Conservation (phyloP, 2,888 invertebrate species). For the Callyntrura guangdongensis region DNA sequence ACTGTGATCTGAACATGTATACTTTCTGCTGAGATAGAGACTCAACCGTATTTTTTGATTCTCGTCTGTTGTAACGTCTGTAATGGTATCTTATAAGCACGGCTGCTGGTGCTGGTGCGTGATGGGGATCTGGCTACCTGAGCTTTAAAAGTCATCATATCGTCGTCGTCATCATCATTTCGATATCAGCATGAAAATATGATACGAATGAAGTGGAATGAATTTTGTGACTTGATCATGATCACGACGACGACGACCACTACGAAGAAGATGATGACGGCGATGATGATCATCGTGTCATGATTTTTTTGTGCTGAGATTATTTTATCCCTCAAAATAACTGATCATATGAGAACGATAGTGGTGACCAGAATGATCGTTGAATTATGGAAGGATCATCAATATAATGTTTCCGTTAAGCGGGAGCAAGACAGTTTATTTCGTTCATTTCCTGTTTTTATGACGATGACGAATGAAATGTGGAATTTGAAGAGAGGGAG, state of each 20-base stretch:
- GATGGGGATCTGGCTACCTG: conserved; percentile 50
- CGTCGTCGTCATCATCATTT: conserved; percentile 35
- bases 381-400: conserved; percentile 47
- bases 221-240: conserved; percentile 62
- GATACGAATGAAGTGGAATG: neutral
- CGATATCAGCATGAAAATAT: conserved; percentile 31
- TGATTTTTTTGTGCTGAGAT: conserved; percentile 50
- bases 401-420: conserved; percentile 60
- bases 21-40: conserved; percentile 32
- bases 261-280: no score
- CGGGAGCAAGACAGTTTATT: conserved; percentile 43
- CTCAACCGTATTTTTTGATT: conserved; percentile 55
- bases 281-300: no score
- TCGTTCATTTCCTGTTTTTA: conserved; percentile 43
- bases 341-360: no score
- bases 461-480: conserved; percentile 59
- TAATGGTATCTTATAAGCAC: no score
- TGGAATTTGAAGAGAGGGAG: neutral
- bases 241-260: no score
- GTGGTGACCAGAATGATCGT: conserved; percentile 39
- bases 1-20: conserved; percentile 73
- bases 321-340: conserved; percentile 64
- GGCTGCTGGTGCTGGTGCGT: no score
- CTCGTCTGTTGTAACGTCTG: no score
- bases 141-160: conserved; percentile 41